Percentiles rank a stretch among this genome's conserved stretches.
Conservation (phyloP, 2,113 vertebrate genomes). For the Siniperca chuatsi region DNA sequence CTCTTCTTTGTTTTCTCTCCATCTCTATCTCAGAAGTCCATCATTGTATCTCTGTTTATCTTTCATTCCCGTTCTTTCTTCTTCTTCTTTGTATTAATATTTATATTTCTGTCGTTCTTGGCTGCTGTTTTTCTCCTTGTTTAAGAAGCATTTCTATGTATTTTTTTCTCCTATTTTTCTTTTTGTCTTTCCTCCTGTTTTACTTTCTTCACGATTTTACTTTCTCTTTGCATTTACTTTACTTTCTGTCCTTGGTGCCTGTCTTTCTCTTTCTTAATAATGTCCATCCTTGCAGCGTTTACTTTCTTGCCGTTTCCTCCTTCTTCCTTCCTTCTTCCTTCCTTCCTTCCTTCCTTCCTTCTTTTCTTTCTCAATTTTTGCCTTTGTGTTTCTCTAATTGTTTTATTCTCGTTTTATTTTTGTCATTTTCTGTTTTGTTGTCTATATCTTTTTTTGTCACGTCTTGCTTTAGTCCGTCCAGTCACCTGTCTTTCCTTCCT, state of each 20-base stretch:
- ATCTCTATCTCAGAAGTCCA: slow-evolving; percentile 56
- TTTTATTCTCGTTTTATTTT: neutral
- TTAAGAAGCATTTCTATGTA: slow-evolving; percentile 27
- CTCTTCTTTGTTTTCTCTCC: slow-evolving; percentile 63
- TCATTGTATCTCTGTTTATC: slow-evolving; percentile 65
- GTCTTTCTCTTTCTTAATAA: slow-evolving; percentile 30
- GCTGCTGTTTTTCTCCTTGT: slow-evolving; percentile 34
- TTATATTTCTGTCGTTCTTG: slow-evolving; percentile 63
- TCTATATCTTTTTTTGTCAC: neutral
- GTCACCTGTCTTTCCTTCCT: neutral
- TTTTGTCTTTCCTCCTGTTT: slow-evolving; percentile 27
- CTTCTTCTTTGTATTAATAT: slow-evolving; percentile 43
- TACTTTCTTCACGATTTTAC: slow-evolving; percentile 25
- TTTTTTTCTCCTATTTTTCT: neutral
- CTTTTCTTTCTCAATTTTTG: too few relatives aligned
- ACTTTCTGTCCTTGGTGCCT: slow-evolving; percentile 21
- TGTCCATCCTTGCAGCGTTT: neutral
- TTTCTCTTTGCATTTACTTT: slow-evolving; percentile 28
- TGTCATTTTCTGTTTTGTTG: neutral
- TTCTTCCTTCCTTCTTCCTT: neutral
- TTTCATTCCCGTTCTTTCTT: slow-evolving; percentile 48
- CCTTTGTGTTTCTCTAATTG: too few relatives aligned
- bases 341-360: neutral
- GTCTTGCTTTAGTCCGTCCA: neutral
- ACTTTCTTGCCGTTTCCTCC: neutral